These are phyloP conservation scores for Drosophila ohnishii DNA, from an alignment of 1,140 invertebrate genomes.

Conservation along the genomic window DNA sequence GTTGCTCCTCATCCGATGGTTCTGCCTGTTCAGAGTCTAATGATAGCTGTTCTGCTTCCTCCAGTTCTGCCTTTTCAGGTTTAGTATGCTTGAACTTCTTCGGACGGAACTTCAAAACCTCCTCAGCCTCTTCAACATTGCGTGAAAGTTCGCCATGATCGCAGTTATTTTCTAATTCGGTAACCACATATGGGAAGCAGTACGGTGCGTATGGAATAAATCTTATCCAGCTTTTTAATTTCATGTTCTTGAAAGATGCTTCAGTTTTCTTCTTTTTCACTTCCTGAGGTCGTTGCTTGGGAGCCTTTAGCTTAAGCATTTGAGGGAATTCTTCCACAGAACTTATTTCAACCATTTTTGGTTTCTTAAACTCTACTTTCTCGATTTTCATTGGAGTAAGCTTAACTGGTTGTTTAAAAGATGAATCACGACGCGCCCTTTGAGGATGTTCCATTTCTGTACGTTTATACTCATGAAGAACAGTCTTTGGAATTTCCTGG, in stretches of 20 bases:
- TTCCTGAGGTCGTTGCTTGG: conserved; percentile 81
- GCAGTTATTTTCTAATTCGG: conserved; percentile 56
- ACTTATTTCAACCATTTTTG: conserved; percentile 69
- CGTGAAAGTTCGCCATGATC: conserved; percentile 75
- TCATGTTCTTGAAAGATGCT: conserved; percentile 69
- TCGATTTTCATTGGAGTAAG: conserved; percentile 77
- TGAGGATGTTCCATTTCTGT: conserved; percentile 71
- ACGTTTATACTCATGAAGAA: conserved; percentile 74
- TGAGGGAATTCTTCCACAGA: conserved; percentile 75
- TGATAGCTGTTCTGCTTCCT: conserved; percentile 51
- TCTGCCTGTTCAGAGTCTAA: conserved; percentile 47
- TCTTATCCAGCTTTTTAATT: conserved; percentile 77
- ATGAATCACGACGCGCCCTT: conserved; percentile 72
- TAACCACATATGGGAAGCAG: conserved; percentile 61
- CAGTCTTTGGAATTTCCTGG: conserved; percentile 82
- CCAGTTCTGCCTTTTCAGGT: conserved; percentile 53
- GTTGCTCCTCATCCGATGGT: conserved; percentile 38
- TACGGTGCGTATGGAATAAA: conserved; percentile 76
- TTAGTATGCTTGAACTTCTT: conserved; percentile 68
- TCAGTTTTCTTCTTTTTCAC: conserved; percentile 83
- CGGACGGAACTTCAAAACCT: conserved; percentile 61
- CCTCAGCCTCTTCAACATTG: conserved; percentile 75
- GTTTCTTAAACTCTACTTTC: conserved; percentile 64
- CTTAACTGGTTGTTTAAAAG: conserved; percentile 69
- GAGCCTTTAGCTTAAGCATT: conserved; percentile 78